Base-by-base conservation (phyloP, 2,888 invertebrate genomes). In the Andricus quercusramuli region DNA sequence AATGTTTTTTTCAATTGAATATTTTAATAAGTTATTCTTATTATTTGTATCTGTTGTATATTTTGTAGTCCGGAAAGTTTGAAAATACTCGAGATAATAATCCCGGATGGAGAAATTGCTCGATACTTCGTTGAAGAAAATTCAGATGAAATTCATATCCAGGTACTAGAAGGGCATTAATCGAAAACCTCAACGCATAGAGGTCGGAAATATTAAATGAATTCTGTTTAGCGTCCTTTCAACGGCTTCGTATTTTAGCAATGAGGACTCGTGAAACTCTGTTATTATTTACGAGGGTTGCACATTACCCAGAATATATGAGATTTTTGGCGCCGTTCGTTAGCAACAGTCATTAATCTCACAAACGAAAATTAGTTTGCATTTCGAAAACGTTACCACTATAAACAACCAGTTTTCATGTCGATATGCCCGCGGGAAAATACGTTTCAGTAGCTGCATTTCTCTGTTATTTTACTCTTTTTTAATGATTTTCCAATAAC, bases 201-300 rank as follows among this genome's bases (percentile, higher is more conserved):
- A 51, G 56, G 56, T 79, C 79, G 84, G 80, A 84, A 88, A 85
- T 86, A 89, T 88, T 87, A 85, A 87, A 88, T 87, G 88, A 87
- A 88, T 86, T 85, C 84, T 88, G 85, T 88, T 88, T 89, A 88
- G 87, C 86, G 84, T 83, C 82, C 84, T 84, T 85, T 86, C 82
- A 83, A 81, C 82, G 83, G 76, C 56, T 78, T 81, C 47, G 41
- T 59, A 68, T 79, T 83, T 88, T 87, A 86, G 85, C 85, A 85
- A 82, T 68, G 85, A 85, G 83, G 83, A 82, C 79, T 85, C 82
- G 78, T 80, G 82, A 83, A 76, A 74, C 83, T 59, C 83, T 85
- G 85, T 88, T 88, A 90, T 90, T 90, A 90, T 90, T 90, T 90
- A 90, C 86, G 89, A 87, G 90, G 87, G 86, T 83, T 84, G 87